These are phyloP conservation scores for Sesia apiformis DNA, from an alignment of 2,888 invertebrate species.

Conservation along the genomic window DNA sequence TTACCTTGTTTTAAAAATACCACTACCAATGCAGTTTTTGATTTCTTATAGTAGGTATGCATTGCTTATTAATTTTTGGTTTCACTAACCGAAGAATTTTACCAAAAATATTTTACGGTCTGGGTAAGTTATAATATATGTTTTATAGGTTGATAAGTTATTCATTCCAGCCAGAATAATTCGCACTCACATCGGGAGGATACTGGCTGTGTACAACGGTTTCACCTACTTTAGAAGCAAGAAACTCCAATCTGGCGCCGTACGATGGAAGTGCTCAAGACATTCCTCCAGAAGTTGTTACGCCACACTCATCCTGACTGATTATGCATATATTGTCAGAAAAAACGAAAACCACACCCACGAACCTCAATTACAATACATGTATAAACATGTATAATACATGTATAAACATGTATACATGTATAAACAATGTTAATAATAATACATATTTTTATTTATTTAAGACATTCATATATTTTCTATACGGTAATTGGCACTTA, in stretches of 20 bases:
- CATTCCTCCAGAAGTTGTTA: constrained; percentile 13
- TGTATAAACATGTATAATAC: no score
- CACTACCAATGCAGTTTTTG: no score
- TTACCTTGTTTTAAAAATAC: no score
- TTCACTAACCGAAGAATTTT: no score
- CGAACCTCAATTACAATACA: constrained; percentile 5
- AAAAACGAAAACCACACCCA: constrained; percentile 14
- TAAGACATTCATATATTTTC: no score
- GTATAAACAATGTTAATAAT: background rate
- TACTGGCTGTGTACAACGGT: constrained; percentile 8
- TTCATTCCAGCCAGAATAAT: constrained; percentile 9
- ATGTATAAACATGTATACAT: no score
- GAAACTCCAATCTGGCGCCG: constrained; percentile 4
- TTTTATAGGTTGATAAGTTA: background rate
- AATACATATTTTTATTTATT: no score
- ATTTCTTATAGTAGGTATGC: no score
- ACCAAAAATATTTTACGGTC: no score
- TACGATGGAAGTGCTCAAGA: constrained; percentile 10
- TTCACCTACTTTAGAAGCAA: constrained; percentile 10
- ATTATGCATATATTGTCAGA: background rate
- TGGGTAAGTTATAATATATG: no score
- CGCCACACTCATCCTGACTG: constrained; percentile 10
- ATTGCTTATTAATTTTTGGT: no score
- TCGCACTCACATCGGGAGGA: constrained; percentile 1
- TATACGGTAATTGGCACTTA: no score